Base-by-base conservation (phyloP, 2,113 vertebrate species). In the Felis chaus region DNA sequence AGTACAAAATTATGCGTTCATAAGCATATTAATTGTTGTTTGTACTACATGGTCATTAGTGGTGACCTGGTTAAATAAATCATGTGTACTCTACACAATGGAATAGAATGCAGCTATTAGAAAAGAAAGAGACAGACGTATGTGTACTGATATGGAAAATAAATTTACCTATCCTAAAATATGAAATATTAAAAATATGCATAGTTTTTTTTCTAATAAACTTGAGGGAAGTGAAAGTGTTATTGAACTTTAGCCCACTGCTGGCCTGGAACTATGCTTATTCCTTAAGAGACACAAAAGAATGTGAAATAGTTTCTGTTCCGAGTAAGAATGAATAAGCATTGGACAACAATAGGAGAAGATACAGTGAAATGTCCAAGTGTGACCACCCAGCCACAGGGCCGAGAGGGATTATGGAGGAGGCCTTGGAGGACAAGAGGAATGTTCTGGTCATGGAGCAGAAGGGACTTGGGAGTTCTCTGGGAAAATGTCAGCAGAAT, bases 181-280 rank as follows among this genome's bases (percentile, higher is more conserved):
- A 71, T 71, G 57, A 53, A 78, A 73, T 83, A 68, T n/a, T 89
- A 33, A 29, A 86, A 33, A 7, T 50, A 90, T 31, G 3, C 25
- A 27, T 80, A 68, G 10, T 29, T 73, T 92, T 53, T 6, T 39
- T 16, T 96, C 74, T 87, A 50, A 39, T 33, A 61, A 97, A 83
- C 31, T 71, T 57, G 41, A 13, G 39, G 63, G 6, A 73, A 57
- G 36, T 61, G 25, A 87, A 90, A 66, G 1, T 48, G 12, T 73
- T 71, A 23, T 11, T 79, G 36, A 71, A 90, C 82, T 85, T 76
- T 83, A 76, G 87, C 19, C 13, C 68, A 21, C 0, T 45, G 6
- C 33, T 27, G 45, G 5, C 55, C 27, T 89, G 18, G 53, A 8
- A 74, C 48, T 76, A 3, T 21, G 6, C 12, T 73, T 80, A 50